Evolutionary conservation across 1,140 invertebrate species (phyloP), one percentile per base, ranked within the genome.

Genomic region (Rhopalosiphum padi): DNA sequence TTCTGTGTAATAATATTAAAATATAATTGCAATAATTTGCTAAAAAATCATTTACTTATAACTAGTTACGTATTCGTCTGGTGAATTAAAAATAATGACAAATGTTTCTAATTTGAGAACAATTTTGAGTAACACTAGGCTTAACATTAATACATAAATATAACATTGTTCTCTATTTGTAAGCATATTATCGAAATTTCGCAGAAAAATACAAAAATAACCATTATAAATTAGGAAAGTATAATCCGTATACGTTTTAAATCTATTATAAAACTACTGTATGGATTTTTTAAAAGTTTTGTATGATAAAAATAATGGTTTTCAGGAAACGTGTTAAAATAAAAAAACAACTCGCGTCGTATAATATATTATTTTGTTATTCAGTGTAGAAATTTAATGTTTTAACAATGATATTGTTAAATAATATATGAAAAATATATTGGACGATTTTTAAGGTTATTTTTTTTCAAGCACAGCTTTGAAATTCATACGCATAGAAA

Each of bases 351-450:
- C 30, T 15, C n/a, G 9, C 8, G 4, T 9, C 30, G 11, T 68
- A 68, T 68, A n/a, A n/a, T 5, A n/a, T 5, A 77, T n/a, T 77
- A n/a, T 77, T 77, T n/a, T 77, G 60, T 77, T 30, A n/a, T 77
- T 77, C 30, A 77, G 15, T 21, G 60, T 77, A 35, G 60, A n/a
- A n/a, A n/a, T 35, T 77, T 77, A 77, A n/a, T 77, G n/a, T 77
- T 77, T 77, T n/a, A n/a, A 77, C 60, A 77, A 77, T 35, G 60
- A n/a, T 77, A 77, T 77, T 68, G 30, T n/a, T 68, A n/a, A 68
- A n/a, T 68, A 68, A 5, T 18, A n/a, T n/a, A n/a, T 46, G 41
- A 46, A 86, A 46, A 46, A 46, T 46, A 11, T 41, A 15, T 86
- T 18, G 85, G 30, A n/a, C 41, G 11, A 86, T n/a, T n/a, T 25